These are phyloP conservation scores for Brevimyrus niger DNA, from an alignment of 2,113 vertebrate genomes.

Conservation along the genomic window DNA sequence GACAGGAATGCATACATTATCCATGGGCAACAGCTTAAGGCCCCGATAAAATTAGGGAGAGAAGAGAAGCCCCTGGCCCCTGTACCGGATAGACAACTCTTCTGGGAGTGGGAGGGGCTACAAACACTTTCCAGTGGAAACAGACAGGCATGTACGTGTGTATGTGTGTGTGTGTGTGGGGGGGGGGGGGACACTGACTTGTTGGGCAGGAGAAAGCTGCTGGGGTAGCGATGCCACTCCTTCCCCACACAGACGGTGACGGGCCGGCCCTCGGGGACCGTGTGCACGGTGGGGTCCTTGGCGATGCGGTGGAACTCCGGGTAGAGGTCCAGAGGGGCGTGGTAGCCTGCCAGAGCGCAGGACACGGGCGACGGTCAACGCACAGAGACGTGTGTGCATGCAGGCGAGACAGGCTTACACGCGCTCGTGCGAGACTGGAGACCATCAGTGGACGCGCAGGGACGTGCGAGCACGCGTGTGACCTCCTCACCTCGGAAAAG, in stretches of 20 bases:
- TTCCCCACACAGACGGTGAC: slow-evolving; percentile 93
- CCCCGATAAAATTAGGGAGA: background rate
- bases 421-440: background rate
- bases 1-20: background rate
- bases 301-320: slow-evolving; percentile 91
- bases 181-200: slow-evolving; percentile 78
- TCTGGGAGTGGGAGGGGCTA: background rate
- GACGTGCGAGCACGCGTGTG: background rate
- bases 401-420: background rate
- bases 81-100: background rate
- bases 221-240: slow-evolving; percentile 95
- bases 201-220: slow-evolving; percentile 89
- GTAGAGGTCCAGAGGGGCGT: slow-evolving; percentile 90
- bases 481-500: slow-evolving; percentile 78
- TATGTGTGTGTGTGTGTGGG: too few species aligned
- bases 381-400: background rate
- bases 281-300: slow-evolving; percentile 78
- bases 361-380: background rate
- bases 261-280: slow-evolving; percentile 72
- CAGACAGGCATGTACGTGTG: too few species aligned
- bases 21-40: background rate
- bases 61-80: background rate
- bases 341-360: slow-evolving; percentile 71
- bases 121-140: background rate
- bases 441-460: background rate